These are phyloP conservation scores for Hipposideros larvatus DNA, from an alignment of 2,797 vertebrate species.

Conservation along the genomic window DNA sequence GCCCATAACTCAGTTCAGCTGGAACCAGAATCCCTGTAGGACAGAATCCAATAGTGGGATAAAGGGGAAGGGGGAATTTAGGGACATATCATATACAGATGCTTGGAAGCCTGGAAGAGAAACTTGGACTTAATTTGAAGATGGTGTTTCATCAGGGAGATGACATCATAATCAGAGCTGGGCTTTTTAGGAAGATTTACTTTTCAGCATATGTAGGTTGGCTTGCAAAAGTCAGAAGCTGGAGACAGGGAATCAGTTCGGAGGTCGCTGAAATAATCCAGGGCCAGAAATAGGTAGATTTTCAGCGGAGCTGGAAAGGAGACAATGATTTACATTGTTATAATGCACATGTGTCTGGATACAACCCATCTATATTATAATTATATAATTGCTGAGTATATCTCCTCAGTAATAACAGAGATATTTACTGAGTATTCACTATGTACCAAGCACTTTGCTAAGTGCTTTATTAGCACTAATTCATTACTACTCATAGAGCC, in stretches of 20 bases:
- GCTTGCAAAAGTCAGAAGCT: neutral
- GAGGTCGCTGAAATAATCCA: neutral
- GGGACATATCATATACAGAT: no score
- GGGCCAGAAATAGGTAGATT: neutral
- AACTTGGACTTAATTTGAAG: neutral
- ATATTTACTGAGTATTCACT: neutral
- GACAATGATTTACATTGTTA: neutral
- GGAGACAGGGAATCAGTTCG: neutral
- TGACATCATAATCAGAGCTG: neutral
- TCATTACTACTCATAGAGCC: neutral
- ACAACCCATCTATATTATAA: neutral
- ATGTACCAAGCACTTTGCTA: neutral
- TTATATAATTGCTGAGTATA: neutral
- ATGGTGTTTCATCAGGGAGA: neutral
- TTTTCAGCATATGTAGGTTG: neutral
- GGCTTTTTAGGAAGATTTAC: neutral
- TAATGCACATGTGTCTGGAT: neutral
- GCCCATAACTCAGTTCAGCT: neutral
- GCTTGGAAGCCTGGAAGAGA: neutral
- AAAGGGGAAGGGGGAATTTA: neutral
- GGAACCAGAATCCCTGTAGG: neutral
- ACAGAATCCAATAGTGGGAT: neutral
- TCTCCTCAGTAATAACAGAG: neutral
- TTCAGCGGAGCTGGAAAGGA: neutral
- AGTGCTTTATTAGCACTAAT: constrained; percentile 60